Percentiles rank a stretch among this genome's conserved stretches.
Conservation (phyloP, 64 coral and sea anemone genomes). For the Actinia equina region DNA sequence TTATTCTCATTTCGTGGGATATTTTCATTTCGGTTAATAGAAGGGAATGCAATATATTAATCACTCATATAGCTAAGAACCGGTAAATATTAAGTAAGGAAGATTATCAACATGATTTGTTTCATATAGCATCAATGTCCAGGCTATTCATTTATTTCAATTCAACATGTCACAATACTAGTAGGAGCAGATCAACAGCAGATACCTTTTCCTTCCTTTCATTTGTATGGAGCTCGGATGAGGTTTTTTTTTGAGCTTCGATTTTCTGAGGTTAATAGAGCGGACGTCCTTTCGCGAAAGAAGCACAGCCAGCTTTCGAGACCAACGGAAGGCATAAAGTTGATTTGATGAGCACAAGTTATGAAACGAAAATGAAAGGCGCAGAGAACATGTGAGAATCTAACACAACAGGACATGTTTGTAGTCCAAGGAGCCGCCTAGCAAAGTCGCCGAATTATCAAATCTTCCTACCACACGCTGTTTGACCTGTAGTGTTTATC, state of each 20-base stretch:
- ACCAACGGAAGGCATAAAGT: neutral
- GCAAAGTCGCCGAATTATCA: conserved; percentile 6
- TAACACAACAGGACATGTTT: conserved; percentile 12
- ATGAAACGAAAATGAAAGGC: conserved; percentile 8
- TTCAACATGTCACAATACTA: neutral
- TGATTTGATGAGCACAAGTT: conserved; percentile 11
- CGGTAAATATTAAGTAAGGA: conserved; percentile 1
- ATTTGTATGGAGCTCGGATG: neutral
- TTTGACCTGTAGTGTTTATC: conserved; percentile 13
- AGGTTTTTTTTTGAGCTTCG: neutral
- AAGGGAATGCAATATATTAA: neutral
- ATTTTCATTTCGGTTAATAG: neutral
- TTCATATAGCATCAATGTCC: neutral
- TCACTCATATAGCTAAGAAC: neutral
- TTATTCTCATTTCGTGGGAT: neutral
- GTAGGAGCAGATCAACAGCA: neutral
- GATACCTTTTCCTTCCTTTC: neutral
- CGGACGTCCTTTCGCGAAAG: neutral
- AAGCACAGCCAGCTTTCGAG: neutral
- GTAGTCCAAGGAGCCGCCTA: conserved; percentile 4
- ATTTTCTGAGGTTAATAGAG: neutral
- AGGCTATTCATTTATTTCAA: conserved; percentile 12
- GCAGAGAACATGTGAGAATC: neutral
- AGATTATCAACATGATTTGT: neutral
- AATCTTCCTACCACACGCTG: conserved; percentile 12